These are phyloP conservation scores for Parapsyche elsis DNA, from an alignment of 1,140 invertebrate species.

Conservation along the genomic window DNA sequence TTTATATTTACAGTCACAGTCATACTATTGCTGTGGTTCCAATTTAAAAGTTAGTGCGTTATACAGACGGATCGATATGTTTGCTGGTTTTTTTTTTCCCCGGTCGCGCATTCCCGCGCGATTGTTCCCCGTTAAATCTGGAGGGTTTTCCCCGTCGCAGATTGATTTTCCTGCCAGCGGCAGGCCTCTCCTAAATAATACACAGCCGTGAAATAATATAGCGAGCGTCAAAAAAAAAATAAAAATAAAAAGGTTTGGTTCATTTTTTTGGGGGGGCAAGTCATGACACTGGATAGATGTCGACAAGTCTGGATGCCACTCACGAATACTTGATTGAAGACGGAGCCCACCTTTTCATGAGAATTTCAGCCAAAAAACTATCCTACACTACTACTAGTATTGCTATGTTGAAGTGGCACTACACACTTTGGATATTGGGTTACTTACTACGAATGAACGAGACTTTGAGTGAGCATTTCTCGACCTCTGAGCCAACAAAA, in stretches of 20 bases:
- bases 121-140: slow-evolving; percentile 8
- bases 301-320: background rate
- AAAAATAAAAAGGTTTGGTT: background rate
- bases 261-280: background rate
- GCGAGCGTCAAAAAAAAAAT: background rate
- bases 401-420: too few species aligned
- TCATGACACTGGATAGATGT: slow-evolving; percentile 12
- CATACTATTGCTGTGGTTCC: too few species aligned
- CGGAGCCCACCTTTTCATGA: background rate
- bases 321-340: slow-evolving; percentile 16
- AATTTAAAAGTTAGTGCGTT: too few species aligned
- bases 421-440: too few species aligned
- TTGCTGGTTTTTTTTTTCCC: too few species aligned
- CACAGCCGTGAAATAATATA: slow-evolving; percentile 18
- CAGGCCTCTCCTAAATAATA: slow-evolving; percentile 25
- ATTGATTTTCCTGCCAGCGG: slow-evolving; percentile 22
- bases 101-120: background rate
- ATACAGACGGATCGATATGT: too few species aligned
- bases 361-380: too few species aligned
- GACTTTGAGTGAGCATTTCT: too few species aligned
- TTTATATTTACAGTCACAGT: too few species aligned
- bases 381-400: too few species aligned
- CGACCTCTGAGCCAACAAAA: too few species aligned
- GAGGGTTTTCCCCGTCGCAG: slow-evolving; percentile 2
- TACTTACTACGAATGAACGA: too few species aligned